Conservation (phyloP, 2,888 invertebrate genomes). For the Dascillus cervinus region DNA sequence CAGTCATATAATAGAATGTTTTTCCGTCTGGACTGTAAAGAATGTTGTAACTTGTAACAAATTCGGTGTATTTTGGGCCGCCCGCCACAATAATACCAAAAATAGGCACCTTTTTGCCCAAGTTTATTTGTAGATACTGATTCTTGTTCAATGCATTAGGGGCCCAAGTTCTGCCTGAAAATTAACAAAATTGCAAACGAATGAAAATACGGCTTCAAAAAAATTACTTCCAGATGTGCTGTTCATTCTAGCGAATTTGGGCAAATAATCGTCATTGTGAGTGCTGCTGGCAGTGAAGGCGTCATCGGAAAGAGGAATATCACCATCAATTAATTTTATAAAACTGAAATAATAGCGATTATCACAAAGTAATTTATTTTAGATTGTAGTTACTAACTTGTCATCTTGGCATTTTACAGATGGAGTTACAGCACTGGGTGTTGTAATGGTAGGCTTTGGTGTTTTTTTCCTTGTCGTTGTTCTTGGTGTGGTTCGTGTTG, state of each 20-base stretch:
- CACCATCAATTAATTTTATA: constrained; percentile 44
- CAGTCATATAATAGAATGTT: constrained; percentile 52
- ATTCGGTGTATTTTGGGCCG: constrained; percentile 58
- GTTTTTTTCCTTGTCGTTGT: too few relatives aligned
- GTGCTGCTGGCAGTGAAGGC: constrained; percentile 54
- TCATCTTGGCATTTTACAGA: constrained; percentile 39
- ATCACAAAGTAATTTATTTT: too few relatives aligned
- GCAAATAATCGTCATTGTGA: constrained; percentile 44
- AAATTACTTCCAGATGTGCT: too few relatives aligned
- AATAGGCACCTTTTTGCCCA: constrained; percentile 58
- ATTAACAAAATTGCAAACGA: too few relatives aligned
- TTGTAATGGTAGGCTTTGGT: too few relatives aligned
- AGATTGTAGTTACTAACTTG: too few relatives aligned
- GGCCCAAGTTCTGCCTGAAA: constrained; percentile 62
- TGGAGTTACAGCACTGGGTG: constrained; percentile 37
- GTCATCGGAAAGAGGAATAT: constrained; percentile 44
- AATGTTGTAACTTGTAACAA: constrained; percentile 70
- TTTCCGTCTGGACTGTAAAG: constrained; percentile 61
- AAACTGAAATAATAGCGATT: constrained; percentile 29
- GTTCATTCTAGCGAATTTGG: constrained; percentile 49
- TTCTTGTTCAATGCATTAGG: constrained; percentile 51
- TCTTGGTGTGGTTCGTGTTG: background rate
- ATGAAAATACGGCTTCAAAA: too few relatives aligned
- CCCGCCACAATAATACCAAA: constrained; percentile 71
- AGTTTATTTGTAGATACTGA: constrained; percentile 58